phyloP scores from a whole-genome alignment of 2,888 invertebrate genomes.

The Hydrotaea cyrtoneurina region DNA sequence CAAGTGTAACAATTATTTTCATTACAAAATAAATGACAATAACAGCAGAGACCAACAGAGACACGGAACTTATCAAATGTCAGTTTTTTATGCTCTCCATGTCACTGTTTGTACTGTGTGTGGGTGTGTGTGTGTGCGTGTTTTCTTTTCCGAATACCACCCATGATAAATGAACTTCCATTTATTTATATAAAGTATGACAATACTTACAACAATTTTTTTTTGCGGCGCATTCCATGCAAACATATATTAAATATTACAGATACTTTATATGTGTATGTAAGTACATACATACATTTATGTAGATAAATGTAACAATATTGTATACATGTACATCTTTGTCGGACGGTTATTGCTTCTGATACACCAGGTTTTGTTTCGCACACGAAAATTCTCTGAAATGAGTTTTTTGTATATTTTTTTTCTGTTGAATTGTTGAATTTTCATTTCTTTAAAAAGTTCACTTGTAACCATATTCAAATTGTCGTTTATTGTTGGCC shows the following conservation, averaged over 20 bases:
- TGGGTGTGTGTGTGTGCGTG: background rate
- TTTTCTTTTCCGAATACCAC: background rate
- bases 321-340: background rate
- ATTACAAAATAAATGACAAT: background rate
- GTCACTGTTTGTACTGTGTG: no score
- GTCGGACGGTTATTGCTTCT: background rate
- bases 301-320: no score
- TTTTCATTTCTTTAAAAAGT: background rate
- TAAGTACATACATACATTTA: background rate
- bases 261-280: background rate
- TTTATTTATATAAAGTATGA: background rate
- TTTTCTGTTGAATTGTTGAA: background rate
- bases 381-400: background rate
- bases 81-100: background rate
- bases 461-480: slow-evolving; percentile 8
- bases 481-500: background rate
- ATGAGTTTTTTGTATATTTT: background rate
- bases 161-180: slow-evolving; percentile 13
- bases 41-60: background rate
- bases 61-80: background rate
- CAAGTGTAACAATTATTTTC: slow-evolving; percentile 1
- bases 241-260: background rate
- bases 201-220: background rate
- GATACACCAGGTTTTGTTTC: background rate
- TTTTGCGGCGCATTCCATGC: background rate